Evolutionary conservation across 2,888 invertebrate genomes (phyloP).

Genomic region (Lochmaea capreae): DNA sequence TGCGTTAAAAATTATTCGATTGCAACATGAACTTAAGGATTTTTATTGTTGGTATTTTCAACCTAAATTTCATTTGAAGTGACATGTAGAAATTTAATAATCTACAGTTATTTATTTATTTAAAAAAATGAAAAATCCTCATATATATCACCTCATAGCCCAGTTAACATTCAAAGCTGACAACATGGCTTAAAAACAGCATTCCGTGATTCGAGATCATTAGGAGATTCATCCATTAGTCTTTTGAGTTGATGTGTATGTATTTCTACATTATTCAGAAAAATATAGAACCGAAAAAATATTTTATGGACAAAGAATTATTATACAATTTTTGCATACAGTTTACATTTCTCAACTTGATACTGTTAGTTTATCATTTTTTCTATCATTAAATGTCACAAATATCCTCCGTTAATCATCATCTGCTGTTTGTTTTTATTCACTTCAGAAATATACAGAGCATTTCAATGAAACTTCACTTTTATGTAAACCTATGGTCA

Average conservation of each 20-base stretch:
- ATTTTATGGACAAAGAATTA: neutral
- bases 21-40: too few relatives aligned
- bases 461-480: too few relatives aligned
- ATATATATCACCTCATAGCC: neutral
- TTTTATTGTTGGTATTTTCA: too few relatives aligned
- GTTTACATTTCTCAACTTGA: too few relatives aligned
- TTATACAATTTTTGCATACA: neutral
- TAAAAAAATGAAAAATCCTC: neutral
- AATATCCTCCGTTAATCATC: too few relatives aligned
- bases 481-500: too few relatives aligned
- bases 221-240: constrained; percentile 56
- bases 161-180: constrained; percentile 18
- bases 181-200: constrained; percentile 38
- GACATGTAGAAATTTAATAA: too few relatives aligned
- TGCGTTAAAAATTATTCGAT: too few relatives aligned
- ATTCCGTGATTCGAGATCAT: constrained; percentile 57
- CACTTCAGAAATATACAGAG: too few relatives aligned
- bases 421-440: too few relatives aligned
- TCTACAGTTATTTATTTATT: too few relatives aligned
- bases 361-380: neutral
- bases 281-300: constrained; percentile 49
- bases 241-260: constrained; percentile 43
- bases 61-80: too few relatives aligned
- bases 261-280: constrained; percentile 50
- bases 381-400: constrained; percentile 2